phyloP scores from a whole-genome alignment of 2,113 vertebrate species.

The Empidonax alnorum region DNA sequence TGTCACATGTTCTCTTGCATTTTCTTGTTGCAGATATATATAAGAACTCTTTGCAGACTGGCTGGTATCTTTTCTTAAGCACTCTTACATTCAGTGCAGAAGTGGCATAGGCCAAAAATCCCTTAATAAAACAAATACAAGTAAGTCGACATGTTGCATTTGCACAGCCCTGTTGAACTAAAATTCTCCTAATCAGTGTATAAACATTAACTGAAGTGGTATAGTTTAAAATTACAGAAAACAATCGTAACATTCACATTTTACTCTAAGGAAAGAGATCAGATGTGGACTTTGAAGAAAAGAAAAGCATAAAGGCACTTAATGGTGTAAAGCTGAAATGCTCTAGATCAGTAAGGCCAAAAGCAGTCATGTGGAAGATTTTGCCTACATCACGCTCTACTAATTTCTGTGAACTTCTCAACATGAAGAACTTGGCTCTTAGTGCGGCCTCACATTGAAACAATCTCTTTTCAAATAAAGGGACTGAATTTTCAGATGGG shows the following conservation, averaged over 20 bases:
- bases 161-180: neutral
- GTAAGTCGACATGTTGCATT: neutral
- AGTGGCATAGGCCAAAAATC: neutral
- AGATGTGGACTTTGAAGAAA: neutral
- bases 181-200: neutral
- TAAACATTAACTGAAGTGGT: neutral
- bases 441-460: neutral
- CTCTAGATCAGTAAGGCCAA: conserved; percentile 23
- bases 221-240: neutral
- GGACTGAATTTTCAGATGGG: neutral
- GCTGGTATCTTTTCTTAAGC: neutral
- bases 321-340: neutral
- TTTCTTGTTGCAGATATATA: neutral
- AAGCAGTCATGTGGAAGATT: neutral
- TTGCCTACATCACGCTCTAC: conserved; percentile 43
- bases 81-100: neutral
- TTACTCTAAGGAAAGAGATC: neutral
- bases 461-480: neutral
- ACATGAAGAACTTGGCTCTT: neutral
- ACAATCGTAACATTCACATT: neutral
- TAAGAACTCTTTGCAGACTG: neutral
- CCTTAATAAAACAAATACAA: neutral
- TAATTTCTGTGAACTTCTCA: conserved; percentile 45
- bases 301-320: neutral
- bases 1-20: neutral